Conservation (phyloP, 2,888 invertebrate genomes). For the Argyra leucocephala region DNA sequence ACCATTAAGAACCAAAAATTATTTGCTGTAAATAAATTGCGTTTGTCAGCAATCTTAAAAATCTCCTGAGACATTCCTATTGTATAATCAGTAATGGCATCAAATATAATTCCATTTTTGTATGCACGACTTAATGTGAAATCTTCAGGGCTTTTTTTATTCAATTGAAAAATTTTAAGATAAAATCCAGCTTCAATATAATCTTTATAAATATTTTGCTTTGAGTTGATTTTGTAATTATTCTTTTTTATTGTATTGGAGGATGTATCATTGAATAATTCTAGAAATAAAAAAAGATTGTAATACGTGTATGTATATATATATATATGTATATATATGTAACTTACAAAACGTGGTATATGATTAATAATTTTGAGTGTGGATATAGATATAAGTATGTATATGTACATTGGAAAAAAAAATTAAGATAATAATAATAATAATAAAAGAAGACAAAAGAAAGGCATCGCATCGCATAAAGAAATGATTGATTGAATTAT, state of each 20-base stretch:
- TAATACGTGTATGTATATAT: no score
- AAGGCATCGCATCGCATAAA: no score
- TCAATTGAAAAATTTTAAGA: not conserved
- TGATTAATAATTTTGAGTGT: no score
- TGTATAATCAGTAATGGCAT: not conserved
- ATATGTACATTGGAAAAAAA: no score
- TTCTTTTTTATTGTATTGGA: not conserved
- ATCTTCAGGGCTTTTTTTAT: not conserved
- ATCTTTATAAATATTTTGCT: not conserved
- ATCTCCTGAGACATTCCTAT: not conserved
- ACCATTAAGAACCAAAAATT: conserved; percentile 35
- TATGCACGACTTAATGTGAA: not conserved
- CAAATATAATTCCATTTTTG: not conserved
- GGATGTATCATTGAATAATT: no score
- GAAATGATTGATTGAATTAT: no score
- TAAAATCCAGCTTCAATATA: not conserved
- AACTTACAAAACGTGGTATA: no score
- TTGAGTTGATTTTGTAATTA: not conserved
- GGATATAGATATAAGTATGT: no score
- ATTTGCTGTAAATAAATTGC: conserved; percentile 37
- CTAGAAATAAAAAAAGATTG: no score
- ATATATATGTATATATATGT: no score
- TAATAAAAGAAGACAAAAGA: no score
- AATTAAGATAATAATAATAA: no score
- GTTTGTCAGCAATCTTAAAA: conserved; percentile 25